Percentiles rank a stretch among this genome's conserved stretches.
Conservation (phyloP, 1,140 invertebrate genomes). For the Drosophila sechellia region DNA sequence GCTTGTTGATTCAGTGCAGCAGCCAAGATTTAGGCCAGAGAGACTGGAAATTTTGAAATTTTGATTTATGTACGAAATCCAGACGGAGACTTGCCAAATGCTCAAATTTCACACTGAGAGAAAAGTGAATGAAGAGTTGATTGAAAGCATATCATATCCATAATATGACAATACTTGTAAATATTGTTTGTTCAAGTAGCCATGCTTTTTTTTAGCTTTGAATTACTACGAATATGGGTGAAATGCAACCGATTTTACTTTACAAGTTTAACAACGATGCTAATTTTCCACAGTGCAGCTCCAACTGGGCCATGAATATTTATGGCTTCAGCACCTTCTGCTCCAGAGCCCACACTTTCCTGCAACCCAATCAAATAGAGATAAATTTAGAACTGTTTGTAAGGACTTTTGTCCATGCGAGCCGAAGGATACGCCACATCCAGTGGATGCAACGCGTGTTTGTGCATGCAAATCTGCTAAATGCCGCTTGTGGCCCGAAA, state of each 20-base stretch:
- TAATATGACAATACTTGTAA: no score
- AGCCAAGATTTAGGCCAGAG: background rate
- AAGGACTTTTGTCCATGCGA: slow-evolving; percentile 8
- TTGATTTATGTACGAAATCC: background rate
- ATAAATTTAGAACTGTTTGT: slow-evolving; percentile 26
- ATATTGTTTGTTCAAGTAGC: no score
- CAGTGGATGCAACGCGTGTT: slow-evolving; percentile 23
- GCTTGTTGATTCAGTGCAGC: background rate
- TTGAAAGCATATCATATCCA: no score
- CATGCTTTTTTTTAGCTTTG: no score
- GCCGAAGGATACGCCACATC: background rate
- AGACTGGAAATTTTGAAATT: background rate
- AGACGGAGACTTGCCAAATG: background rate
- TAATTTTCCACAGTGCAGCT: background rate
- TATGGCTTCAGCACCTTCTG: slow-evolving; percentile 7
- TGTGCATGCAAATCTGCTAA: slow-evolving; percentile 49
- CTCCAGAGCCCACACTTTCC: background rate
- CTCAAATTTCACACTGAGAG: background rate
- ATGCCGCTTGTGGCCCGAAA: slow-evolving; percentile 24
- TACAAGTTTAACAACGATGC: no score
- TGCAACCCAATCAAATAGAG: slow-evolving; percentile 31
- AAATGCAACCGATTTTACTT: no score
- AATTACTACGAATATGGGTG: no score
- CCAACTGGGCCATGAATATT: slow-evolving; percentile 10
- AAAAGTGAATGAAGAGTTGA: background rate